Conservation (phyloP, 2,888 invertebrate genomes). For the Xestia c-nigrum region DNA sequence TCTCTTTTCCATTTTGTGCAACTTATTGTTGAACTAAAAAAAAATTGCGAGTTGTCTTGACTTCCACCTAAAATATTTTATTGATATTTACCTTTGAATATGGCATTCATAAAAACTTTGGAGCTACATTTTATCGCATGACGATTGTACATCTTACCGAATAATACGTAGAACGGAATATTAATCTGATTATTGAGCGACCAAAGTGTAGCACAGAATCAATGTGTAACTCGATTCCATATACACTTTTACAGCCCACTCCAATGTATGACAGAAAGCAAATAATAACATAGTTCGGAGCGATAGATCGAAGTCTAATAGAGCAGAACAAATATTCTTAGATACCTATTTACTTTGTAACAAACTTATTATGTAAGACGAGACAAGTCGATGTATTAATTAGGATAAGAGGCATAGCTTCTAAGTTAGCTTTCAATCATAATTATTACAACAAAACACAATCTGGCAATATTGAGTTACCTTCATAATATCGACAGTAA, state of each 20-base stretch:
- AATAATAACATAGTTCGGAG: slow-evolving; percentile 24
- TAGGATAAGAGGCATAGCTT: slow-evolving; percentile 13
- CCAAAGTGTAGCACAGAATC: not conserved
- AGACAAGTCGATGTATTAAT: slow-evolving; percentile 11
- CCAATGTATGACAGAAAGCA: slow-evolving; percentile 8
- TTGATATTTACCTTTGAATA: not conserved
- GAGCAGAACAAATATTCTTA: slow-evolving; percentile 5
- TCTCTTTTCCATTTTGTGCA: not conserved
- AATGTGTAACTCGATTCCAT: slow-evolving; percentile 10
- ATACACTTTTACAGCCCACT: not conserved
- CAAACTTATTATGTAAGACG: slow-evolving; percentile 14
- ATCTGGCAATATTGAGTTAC: not conserved
- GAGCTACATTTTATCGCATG: not conserved
- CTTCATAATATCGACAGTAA: no score
- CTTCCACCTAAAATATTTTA: not conserved
- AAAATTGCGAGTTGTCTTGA: not conserved
- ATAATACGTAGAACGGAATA: not conserved
- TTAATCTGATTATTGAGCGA: not conserved
- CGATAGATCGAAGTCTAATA: slow-evolving; percentile 5
- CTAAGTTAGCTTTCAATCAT: slow-evolving; percentile 18
- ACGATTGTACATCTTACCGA: no score
- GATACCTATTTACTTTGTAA: slow-evolving; percentile 24
- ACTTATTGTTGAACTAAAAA: not conserved
- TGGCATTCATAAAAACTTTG: not conserved
- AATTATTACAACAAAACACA: not conserved